Evolutionary conservation across 2,113 vertebrate genomes (phyloP).

Genomic region (Spilogale gracilis): DNA sequence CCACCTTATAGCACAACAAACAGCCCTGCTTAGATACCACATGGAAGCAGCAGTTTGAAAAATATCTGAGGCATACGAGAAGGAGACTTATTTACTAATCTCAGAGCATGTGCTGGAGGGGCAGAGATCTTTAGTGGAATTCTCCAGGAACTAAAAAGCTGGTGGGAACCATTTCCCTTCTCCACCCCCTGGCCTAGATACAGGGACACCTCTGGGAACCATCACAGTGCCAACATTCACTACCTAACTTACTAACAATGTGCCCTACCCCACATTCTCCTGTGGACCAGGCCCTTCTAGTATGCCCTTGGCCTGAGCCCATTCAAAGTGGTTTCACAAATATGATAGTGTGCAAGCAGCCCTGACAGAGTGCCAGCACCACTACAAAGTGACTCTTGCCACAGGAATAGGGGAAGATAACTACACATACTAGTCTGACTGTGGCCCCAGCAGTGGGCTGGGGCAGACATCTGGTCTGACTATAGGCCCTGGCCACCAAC

Average conservation of each 20-base stretch:
- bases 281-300: background rate
- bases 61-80: background rate
- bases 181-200: background rate
- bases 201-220: background rate
- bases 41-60: background rate
- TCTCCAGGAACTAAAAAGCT: background rate
- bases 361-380: background rate
- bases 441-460: background rate
- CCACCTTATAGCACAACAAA: background rate
- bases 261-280: background rate
- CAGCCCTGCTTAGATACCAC: background rate
- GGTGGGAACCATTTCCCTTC: background rate
- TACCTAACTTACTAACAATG: background rate
- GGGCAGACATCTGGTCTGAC: background rate
- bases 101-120: background rate
- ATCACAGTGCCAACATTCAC: background rate
- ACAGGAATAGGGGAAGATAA: background rate
- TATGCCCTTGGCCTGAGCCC: background rate
- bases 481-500: background rate
- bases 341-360: background rate
- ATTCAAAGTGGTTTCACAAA: background rate
- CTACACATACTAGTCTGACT: background rate
- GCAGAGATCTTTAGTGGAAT: background rate
- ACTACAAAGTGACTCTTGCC: background rate
- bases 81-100: background rate